These are phyloP conservation scores for Orchesellides sinensis DNA, from an alignment of 2,888 invertebrate genomes.

Conservation along the genomic window DNA sequence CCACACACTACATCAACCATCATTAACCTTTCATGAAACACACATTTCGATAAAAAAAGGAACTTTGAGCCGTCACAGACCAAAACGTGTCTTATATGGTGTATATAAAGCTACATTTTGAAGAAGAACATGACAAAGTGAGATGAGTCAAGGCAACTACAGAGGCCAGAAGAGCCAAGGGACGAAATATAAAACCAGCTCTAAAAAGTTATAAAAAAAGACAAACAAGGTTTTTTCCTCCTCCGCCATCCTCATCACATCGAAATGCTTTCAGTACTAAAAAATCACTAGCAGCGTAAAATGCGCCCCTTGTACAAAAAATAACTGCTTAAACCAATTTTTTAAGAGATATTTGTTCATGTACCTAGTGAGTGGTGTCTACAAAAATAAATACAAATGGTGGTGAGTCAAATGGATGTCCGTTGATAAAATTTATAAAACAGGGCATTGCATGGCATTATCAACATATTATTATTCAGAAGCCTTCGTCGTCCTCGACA, in stretches of 20 bases:
- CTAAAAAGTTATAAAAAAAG: neutral
- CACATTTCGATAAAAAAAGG: no score
- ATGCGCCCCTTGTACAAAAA: no score
- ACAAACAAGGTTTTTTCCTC: neutral
- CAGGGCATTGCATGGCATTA: no score
- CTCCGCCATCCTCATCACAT: conserved; percentile 40
- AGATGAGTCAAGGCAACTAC: neutral
- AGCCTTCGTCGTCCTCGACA: no score
- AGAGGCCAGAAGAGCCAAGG: conserved; percentile 4
- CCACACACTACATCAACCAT: conserved; percentile 60
- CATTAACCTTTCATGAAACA: conserved; percentile 55
- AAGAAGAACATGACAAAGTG: neutral
- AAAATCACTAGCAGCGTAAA: no score
- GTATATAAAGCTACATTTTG: neutral
- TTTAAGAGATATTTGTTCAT: no score
- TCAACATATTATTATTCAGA: conserved; percentile 56
- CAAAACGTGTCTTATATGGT: no score
- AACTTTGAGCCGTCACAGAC: no score
- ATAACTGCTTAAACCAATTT: no score
- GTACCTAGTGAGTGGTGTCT: no score
- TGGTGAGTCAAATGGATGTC: neutral
- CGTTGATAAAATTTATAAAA: conserved; percentile 29
- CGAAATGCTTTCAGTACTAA: conserved; percentile 58
- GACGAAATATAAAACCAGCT: conserved; percentile 33
- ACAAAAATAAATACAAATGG: neutral